A percentile compares a stretch with the other conserved stretches of the same genome.
Evolutionary conservation across 2,113 vertebrate species (phyloP).

Genomic region (Epinephelus lanceolatus): DNA sequence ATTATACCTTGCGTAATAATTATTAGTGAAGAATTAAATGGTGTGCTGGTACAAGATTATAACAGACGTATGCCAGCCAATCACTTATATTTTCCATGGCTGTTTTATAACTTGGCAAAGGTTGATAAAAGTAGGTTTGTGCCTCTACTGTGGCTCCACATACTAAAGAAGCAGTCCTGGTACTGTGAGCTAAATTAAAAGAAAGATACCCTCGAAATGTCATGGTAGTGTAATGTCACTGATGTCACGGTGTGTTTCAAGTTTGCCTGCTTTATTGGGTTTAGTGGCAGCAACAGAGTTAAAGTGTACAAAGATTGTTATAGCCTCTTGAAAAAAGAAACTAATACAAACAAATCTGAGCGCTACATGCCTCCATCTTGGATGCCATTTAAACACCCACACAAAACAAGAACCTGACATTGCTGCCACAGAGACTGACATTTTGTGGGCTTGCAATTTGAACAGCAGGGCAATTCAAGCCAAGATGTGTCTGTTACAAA

Average conservation of each 20-base stretch:
- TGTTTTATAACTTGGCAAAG: neutral
- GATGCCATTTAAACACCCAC: conserved; percentile 52
- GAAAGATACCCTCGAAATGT: neutral
- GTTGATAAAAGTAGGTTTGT: neutral
- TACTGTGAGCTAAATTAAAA: conserved; percentile 7
- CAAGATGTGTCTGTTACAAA: conserved; percentile 37
- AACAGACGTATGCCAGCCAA: neutral
- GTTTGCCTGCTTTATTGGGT: conserved; percentile 1
- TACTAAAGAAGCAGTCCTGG: neutral
- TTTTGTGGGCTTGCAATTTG: conserved; percentile 49
- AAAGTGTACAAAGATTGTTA: conserved; percentile 8
- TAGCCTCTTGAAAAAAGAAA: conserved; percentile 6
- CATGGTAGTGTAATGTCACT: neutral
- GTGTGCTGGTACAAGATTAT: neutral
- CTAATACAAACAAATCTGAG: conserved; percentile 15
- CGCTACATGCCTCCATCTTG: conserved; percentile 31
- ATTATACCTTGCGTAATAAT: neutral
- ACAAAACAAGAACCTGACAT: conserved; percentile 44
- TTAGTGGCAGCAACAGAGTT: neutral
- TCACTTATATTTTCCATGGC: neutral
- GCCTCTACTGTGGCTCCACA: neutral
- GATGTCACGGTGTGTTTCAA: neutral
- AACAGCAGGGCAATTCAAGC: conserved; percentile 52
- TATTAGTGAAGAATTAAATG: neutral
- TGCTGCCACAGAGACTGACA: conserved; percentile 39